Evolutionary conservation across 2,113 vertebrate genomes (phyloP).

Genomic region (Aegithalos caudatus): DNA sequence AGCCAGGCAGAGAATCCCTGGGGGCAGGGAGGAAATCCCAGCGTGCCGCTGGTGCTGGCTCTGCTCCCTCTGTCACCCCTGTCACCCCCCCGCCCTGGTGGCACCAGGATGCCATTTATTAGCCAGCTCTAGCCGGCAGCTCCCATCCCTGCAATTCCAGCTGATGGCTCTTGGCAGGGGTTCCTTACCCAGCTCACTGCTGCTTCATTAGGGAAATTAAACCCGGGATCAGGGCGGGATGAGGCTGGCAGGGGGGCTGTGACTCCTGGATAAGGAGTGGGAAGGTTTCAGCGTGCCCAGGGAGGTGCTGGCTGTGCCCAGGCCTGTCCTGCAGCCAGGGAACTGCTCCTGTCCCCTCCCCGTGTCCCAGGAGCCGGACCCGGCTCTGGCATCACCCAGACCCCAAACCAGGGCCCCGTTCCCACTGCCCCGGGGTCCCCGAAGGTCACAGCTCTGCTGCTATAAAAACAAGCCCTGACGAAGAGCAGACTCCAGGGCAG

Average conservation of each 20-base stretch:
- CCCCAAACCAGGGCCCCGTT: neutral
- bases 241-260: neutral
- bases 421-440: neutral
- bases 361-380: rapidly evolving
- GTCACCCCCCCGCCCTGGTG: neutral
- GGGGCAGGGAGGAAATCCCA: neutral
- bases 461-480: neutral
- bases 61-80: neutral
- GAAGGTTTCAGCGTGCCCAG: neutral
- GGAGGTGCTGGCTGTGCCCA: neutral
- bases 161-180: neutral
- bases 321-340: neutral
- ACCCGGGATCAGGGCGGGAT: neutral
- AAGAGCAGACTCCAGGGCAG: neutral
- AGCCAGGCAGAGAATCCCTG: neutral
- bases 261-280: rapidly evolving
- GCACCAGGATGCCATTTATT: neutral
- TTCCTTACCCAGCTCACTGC: neutral
- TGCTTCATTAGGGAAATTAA: neutral
- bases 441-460: neutral
- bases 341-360: neutral
- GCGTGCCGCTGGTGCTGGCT: rapidly evolving
- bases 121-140: neutral
- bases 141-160: neutral
- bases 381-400: neutral